Percentiles rank a stretch among this genome's conserved stretches.
phyloP scores from a whole-genome alignment of 1,140 invertebrate genomes.

The Eumeta japonica region DNA sequence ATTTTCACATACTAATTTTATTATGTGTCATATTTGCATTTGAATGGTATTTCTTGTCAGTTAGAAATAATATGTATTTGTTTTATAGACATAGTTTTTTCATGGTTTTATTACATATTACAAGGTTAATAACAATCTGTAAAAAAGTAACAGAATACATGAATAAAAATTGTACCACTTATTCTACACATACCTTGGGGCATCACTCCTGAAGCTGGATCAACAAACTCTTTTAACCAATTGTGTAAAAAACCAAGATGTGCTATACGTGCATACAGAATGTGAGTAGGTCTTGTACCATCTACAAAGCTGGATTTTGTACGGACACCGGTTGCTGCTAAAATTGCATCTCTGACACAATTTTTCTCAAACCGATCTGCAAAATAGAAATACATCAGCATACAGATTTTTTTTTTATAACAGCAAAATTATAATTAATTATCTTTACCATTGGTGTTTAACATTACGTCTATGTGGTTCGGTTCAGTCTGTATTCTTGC shows the following conservation, averaged over 20 bases:
- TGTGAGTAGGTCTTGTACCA: constrained; percentile 50
- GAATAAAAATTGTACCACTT: no score
- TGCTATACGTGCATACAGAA: constrained; percentile 69
- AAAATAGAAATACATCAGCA: constrained; percentile 1
- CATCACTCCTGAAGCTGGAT: constrained; percentile 62
- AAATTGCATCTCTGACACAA: constrained; percentile 38
- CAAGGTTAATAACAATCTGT: no score
- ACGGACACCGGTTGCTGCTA: constrained; percentile 44
- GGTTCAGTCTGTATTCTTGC: no score
- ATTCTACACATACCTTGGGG: constrained; percentile 45
- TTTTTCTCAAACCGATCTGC: constrained; percentile 29
- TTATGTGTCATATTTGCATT: no score
- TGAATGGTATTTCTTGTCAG: no score
- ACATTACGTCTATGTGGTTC: no score
- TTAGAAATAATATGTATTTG: no score
- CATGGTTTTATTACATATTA: no score
- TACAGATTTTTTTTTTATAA: not conserved
- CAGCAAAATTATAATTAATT: not conserved
- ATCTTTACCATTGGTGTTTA: not conserved
- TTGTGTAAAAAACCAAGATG: constrained; percentile 88
- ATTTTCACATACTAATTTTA: no score
- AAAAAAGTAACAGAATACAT: no score
- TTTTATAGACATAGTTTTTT: no score
- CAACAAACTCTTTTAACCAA: constrained; percentile 71
- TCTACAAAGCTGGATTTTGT: constrained; percentile 14